Evolutionary conservation across 2,113 vertebrate species (phyloP), one percentile per base, ranked within the genome.

Genomic region (Periophthalmus modestus): DNA sequence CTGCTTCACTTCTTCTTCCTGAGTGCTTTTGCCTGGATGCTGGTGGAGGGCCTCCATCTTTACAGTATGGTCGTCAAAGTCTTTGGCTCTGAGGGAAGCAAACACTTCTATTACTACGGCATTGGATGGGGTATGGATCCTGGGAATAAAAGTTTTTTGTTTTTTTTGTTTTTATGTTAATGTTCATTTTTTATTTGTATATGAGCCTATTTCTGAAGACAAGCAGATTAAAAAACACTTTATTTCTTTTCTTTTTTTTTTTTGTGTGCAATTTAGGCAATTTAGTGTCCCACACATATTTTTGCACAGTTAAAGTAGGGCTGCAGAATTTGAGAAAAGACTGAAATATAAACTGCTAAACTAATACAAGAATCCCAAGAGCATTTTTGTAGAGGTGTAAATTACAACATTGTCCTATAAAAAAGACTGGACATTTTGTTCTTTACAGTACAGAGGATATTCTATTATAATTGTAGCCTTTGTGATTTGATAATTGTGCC

Each of bases 61-160:
- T 98, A 98, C 94, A 97, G 96, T 68, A 95, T 98, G 96, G 97
- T 98, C 77, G 90, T 98, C 88, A 97, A 96, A 89, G 97, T 98
- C 78, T 99, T 99, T 6, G 96, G 96, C 59, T 98, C 97, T 0
- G 97, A 99, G 87, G 95, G 94, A 79, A 96, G 96, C 95, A 97
- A 97, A 77, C 97, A 95, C 82, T 90, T 94, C 21, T 97, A 96
- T 83, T 99, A 96, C 91, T 98, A 96, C 0, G 95, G 93, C 75
- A 94, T 97, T 18, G 97, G 96, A 71, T 97, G 97, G 97, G 96
- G 97, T 97, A 92, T 75, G 95, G 89, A 11, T 67, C 6, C 33
- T 13, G 4, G 7, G 21, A 10, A 43, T 10, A 39, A 65, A 36
- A 33, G 1, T 6, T n/a, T n/a, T n/a, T n/a, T 39, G 19, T 21